These are phyloP conservation scores for Mionectes olivaceus DNA, from an alignment of 2,797 vertebrate species.

Conservation along the genomic window DNA sequence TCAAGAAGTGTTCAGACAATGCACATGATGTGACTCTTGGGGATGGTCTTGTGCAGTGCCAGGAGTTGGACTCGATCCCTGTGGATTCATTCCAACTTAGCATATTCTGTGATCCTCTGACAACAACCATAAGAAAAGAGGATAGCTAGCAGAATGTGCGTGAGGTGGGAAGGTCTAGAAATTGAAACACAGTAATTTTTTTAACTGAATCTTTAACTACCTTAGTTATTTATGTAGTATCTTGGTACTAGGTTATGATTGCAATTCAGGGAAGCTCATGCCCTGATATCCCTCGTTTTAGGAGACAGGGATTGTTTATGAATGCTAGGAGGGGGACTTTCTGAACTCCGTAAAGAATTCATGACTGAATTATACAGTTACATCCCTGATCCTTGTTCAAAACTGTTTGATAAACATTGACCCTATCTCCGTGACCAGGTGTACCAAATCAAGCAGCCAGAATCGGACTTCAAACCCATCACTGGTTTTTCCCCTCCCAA, in stretches of 20 bases:
- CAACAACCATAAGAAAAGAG: neutral
- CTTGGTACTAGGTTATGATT: neutral
- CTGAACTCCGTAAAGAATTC: neutral
- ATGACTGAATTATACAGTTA: neutral
- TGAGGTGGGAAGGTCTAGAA: neutral
- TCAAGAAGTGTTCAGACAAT: neutral
- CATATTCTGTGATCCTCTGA: neutral
- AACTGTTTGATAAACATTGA: neutral
- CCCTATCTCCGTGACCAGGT: neutral
- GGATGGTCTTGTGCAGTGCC: neutral
- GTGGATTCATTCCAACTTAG: neutral
- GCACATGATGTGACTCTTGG: neutral
- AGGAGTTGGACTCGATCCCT: neutral
- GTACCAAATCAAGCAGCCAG: accelerated
- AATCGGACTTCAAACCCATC: neutral
- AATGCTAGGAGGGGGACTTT: neutral
- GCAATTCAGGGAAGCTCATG: neutral
- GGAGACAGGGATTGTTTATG: neutral
- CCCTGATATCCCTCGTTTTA: neutral
- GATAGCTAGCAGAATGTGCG: neutral
- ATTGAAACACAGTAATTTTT: neutral
- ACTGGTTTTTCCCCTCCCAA: neutral
- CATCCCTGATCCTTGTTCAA: neutral
- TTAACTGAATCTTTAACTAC: neutral
- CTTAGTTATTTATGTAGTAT: neutral